A percentile compares a stretch with the other conserved stretches of the same genome.
phyloP scores from a whole-genome alignment of 2,797 vertebrate species.

The Borostomias antarcticus region DNA sequence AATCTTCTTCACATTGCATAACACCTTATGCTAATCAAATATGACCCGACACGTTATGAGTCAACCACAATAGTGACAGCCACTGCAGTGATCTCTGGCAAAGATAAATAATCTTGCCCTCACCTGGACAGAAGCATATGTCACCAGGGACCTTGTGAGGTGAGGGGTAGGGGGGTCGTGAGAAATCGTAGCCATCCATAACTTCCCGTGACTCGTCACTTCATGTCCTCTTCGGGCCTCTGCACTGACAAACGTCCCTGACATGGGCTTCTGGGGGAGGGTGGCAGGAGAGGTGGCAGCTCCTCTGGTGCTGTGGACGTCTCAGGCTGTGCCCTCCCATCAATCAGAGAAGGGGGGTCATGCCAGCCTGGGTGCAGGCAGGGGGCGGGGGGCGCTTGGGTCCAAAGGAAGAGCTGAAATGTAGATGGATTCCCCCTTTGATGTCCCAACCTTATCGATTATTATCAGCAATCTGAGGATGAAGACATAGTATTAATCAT shows the following conservation, averaged over 20 bases:
- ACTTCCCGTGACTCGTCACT: constrained; percentile 6
- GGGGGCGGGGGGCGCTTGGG: too few relatives aligned
- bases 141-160: neutral
- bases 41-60: too few relatives aligned
- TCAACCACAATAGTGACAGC: neutral
- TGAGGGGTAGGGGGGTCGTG: too few relatives aligned
- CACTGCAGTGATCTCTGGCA: neutral
- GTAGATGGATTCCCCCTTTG: too few relatives aligned
- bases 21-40: too few relatives aligned
- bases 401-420: too few relatives aligned
- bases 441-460: too few relatives aligned
- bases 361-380: too few relatives aligned
- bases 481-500: too few relatives aligned
- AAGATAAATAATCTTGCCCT: neutral
- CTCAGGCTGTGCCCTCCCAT: neutral
- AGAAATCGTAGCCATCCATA: constrained; percentile 22
- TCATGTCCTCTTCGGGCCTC: constrained; percentile 10
- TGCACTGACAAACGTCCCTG: neutral
- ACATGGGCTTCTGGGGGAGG: neutral
- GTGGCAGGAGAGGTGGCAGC: neutral
- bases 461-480: too few relatives aligned
- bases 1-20: too few relatives aligned
- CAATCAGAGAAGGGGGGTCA: neutral
- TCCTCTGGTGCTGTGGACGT: neutral
- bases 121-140: constrained; percentile 5